phyloP scores from a whole-genome alignment of 2,888 invertebrate genomes.

The Chirona hameri region DNA sequence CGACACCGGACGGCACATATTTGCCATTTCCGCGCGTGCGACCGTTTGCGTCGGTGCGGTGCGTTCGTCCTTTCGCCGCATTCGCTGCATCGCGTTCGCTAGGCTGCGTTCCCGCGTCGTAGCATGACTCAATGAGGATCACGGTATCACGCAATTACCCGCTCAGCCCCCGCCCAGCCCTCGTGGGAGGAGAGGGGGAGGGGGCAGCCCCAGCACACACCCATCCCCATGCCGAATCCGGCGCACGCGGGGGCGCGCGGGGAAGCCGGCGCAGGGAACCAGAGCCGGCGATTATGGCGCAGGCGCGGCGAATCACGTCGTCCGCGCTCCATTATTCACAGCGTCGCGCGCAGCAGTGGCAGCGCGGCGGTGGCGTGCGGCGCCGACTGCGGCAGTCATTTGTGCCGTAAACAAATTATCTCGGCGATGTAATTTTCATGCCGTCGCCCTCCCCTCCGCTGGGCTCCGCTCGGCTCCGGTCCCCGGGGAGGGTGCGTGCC shows the following conservation, averaged over 20 bases:
- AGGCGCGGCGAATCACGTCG: neutral
- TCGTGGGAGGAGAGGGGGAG: no score
- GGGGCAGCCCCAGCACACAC: neutral
- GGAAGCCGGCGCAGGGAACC: neutral
- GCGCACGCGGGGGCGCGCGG: neutral
- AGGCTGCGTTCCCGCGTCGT: no score
- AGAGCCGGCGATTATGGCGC: neutral
- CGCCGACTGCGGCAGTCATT: neutral
- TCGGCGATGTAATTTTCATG: neutral
- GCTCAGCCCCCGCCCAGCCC: neutral
- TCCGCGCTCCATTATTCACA: neutral
- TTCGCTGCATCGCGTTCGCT: no score
- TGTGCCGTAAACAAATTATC: slow-evolving; percentile 10
- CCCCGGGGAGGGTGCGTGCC: neutral
- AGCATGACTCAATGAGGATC: neutral
- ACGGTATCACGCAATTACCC: neutral
- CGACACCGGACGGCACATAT: no score
- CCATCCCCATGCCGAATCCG: neutral
- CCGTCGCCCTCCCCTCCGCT: neutral
- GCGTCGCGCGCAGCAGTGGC: neutral
- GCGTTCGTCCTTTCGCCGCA: no score
- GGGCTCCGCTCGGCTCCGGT: neutral
- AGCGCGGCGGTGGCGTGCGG: neutral
- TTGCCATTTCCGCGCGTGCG: no score
- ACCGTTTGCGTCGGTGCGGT: no score